Percentiles rank a stretch among this genome's conserved stretches.
Conservation (phyloP, 2,113 vertebrate species). For the Calyptomena viridis region DNA sequence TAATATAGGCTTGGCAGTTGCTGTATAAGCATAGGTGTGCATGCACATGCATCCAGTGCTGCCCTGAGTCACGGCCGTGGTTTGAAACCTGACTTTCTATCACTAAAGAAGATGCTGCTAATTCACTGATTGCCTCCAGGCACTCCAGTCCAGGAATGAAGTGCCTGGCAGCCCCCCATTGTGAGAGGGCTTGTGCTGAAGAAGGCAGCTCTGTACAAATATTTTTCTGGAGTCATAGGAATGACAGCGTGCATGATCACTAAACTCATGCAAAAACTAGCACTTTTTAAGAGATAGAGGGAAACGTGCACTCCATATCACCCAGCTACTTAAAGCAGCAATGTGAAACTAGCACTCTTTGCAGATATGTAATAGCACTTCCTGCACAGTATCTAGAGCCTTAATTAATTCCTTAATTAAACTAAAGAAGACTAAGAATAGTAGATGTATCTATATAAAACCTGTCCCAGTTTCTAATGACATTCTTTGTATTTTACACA, state of each 20-base stretch:
- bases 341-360: not conserved
- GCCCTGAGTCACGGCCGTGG: not conserved
- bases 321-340: not conserved
- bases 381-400: not conserved
- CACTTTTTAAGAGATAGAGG: not conserved
- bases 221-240: not conserved
- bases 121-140: not conserved
- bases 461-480: not conserved
- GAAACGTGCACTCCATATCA: not conserved
- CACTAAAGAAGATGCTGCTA: not conserved
- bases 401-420: not conserved
- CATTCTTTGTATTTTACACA: not conserved
- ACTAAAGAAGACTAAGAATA: not conserved
- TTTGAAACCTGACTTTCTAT: not conserved
- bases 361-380: not conserved
- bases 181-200: not conserved
- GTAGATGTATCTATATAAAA: not conserved
- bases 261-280: not conserved
- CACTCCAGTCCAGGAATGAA: fast-evolving
- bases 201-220: not conserved
- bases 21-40: not conserved
- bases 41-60: not conserved
- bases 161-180: not conserved
- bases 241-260: not conserved
- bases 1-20: not conserved